Conservation (phyloP, 1,140 invertebrate species). For the Trinorchestia longiramus region DNA sequence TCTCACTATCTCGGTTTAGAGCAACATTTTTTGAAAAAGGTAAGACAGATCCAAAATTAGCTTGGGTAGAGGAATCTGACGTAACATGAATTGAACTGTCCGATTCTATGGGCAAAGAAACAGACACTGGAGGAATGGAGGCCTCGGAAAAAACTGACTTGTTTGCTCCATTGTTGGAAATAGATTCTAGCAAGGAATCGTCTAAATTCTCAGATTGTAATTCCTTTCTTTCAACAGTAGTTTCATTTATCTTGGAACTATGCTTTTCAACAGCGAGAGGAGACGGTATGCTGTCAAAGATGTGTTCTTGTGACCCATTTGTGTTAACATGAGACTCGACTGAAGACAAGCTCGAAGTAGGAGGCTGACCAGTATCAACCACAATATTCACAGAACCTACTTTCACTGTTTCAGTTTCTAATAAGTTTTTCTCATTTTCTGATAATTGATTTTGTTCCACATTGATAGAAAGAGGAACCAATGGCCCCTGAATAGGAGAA, state of each 20-base stretch:
- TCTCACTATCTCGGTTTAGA: neutral
- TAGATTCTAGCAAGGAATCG: neutral
- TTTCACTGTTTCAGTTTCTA: neutral
- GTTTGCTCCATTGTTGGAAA: neutral
- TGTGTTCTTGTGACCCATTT: neutral
- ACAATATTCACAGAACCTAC: conserved; percentile 34
- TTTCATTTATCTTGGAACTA: neutral
- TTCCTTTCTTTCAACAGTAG: neutral
- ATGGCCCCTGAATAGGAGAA: neutral
- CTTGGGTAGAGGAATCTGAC: neutral
- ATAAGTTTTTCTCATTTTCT: neutral
- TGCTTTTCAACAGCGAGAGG: neutral
- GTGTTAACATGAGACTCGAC: neutral
- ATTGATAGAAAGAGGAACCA: neutral
- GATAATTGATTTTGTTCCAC: neutral
- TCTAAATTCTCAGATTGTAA: neutral
- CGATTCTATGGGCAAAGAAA: neutral
- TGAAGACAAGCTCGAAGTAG: neutral
- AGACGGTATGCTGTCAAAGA: neutral
- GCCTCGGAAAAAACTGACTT: neutral
- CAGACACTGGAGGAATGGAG: neutral
- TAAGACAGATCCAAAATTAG: neutral
- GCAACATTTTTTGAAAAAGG: neutral
- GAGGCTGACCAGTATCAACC: conserved; percentile 31
- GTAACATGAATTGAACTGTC: neutral